Percentiles rank a stretch among this genome's conserved stretches.
These are phyloP conservation scores for Pontoporia blainvillei DNA, from an alignment of 2,113 vertebrate species.

Conservation along the genomic window DNA sequence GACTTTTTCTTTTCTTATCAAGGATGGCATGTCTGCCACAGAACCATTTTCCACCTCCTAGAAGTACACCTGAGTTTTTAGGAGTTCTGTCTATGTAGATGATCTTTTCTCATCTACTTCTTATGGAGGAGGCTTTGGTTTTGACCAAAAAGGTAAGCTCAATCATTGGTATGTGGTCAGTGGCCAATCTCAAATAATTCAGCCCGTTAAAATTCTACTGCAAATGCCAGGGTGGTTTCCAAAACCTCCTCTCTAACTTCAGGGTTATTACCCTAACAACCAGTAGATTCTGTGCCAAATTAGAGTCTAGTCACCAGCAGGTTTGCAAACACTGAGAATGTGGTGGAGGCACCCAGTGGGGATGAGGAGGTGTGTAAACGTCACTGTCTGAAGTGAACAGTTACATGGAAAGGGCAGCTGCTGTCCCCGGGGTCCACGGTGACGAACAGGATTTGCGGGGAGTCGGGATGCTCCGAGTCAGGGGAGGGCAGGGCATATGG, in stretches of 20 bases:
- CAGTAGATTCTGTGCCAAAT: background rate
- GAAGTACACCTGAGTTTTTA: background rate
- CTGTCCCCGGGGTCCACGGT: background rate
- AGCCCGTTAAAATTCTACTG: background rate
- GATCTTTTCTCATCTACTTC: background rate
- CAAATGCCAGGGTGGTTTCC: background rate
- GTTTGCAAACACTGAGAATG: background rate
- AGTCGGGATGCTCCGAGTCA: background rate
- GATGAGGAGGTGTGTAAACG: background rate
- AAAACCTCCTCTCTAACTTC: background rate
- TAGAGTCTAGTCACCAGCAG: background rate
- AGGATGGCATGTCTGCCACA: background rate
- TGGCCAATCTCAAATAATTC: slow-evolving; percentile 1
- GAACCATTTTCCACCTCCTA: background rate
- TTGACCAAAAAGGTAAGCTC: background rate
- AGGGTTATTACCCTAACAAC: background rate
- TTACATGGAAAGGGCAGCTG: background rate
- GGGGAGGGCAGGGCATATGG: background rate
- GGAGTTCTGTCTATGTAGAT: background rate
- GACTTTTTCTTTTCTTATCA: background rate
- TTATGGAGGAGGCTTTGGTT: background rate
- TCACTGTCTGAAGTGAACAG: background rate
- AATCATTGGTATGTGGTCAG: background rate
- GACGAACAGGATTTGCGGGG: background rate
- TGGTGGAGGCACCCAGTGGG: background rate